These are phyloP conservation scores for Takifugu ocellatus DNA, from an alignment of 2,797 vertebrate genomes.

Conservation along the genomic window DNA sequence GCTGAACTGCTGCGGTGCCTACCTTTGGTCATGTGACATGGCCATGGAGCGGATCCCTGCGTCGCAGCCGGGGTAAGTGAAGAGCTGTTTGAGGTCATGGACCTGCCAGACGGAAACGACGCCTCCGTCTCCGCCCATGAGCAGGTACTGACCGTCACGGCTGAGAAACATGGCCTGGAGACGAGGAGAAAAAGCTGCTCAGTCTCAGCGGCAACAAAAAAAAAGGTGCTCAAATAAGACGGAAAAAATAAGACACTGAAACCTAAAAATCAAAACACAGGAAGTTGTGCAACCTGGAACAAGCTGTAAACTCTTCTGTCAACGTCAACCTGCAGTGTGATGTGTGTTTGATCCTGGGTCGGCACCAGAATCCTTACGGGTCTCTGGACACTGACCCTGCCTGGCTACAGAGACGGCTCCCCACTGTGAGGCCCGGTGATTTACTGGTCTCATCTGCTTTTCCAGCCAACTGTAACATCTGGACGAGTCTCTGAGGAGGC, in stretches of 20 bases:
- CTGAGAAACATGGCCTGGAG: conserved; percentile 89
- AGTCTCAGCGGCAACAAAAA: too few relatives aligned
- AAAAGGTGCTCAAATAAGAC: too few relatives aligned
- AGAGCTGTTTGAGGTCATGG: conserved; percentile 88
- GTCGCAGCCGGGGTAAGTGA: conserved; percentile 93
- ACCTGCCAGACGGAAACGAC: conserved; percentile 90
- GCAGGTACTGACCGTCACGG: conserved; percentile 93
- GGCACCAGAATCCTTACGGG: conserved; percentile 27
- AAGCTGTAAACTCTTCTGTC: conserved; percentile 29
- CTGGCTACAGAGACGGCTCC: conserved; percentile 65
- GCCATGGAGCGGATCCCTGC: conserved; percentile 96
- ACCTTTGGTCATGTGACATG: conserved; percentile 97
- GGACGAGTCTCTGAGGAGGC: conserved; percentile 57
- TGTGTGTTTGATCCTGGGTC: conserved; percentile 38
- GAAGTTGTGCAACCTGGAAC: conserved; percentile 20
- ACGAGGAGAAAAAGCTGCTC: neutral
- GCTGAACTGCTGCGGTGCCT: conserved; percentile 3
- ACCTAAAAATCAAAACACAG: neutral
- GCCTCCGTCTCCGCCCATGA: conserved; percentile 90
- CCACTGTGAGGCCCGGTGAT: conserved; percentile 65
- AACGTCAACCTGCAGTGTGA: conserved; percentile 34
- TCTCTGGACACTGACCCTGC: conserved; percentile 37
- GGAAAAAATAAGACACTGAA: too few relatives aligned
- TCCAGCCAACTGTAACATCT: conserved; percentile 66
- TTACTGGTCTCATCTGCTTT: conserved; percentile 77